These are phyloP conservation scores for Oasisia sp. DNA, from an alignment of 2,888 invertebrate species.

Conservation along the genomic window DNA sequence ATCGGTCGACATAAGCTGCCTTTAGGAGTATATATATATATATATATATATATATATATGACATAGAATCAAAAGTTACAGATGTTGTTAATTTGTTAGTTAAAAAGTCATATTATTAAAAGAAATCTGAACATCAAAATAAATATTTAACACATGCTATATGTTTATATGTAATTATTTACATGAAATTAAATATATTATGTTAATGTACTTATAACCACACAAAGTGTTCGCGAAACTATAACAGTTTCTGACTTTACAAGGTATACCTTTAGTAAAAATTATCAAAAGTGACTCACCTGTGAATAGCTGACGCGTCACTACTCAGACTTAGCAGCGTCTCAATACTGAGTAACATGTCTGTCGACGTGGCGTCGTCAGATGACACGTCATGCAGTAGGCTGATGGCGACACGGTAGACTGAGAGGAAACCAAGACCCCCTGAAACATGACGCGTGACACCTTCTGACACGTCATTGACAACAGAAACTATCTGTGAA, in stretches of 20 bases:
- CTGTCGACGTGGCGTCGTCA: background rate
- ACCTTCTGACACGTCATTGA: background rate
- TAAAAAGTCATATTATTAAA: too few species aligned
- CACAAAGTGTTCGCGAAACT: background rate
- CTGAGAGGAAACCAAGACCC: constrained; percentile 43
- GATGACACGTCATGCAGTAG: background rate
- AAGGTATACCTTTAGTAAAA: too few species aligned
- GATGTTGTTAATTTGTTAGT: too few species aligned
- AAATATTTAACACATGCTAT: too few species aligned
- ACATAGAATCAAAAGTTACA: too few species aligned
- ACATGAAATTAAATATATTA: too few species aligned
- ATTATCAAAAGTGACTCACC: background rate
- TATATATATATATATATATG: too few species aligned
- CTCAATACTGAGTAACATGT: background rate
- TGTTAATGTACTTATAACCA: too few species aligned
- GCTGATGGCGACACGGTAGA: constrained; percentile 1
- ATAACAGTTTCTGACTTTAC: background rate
- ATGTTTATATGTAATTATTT: too few species aligned
- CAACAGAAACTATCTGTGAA: background rate
- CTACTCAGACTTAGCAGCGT: background rate
- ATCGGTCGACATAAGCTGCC: too few species aligned
- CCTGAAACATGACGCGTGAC: constrained; percentile 37
- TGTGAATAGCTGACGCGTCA: background rate
- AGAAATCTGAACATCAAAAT: too few species aligned
- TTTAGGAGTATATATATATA: too few species aligned